Evolutionary conservation across 2,797 vertebrate genomes (phyloP).

Genomic region (Enteromius treurensis): DNA sequence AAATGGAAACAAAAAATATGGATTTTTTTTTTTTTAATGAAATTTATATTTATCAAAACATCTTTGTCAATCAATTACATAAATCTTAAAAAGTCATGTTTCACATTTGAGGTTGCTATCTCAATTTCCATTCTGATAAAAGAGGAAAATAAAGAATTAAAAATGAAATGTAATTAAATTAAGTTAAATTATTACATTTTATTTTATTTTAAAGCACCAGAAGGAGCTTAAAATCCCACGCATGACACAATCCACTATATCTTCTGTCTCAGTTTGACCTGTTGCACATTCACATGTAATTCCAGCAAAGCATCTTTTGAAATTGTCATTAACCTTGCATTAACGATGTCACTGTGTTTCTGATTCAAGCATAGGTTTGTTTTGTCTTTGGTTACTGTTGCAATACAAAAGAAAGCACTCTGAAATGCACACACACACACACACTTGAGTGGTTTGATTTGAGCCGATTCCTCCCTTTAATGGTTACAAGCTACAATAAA

Average conservation of each 20-base stretch:
- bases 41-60: not conserved
- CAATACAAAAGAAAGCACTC: constrained; percentile 15
- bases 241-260: not conserved
- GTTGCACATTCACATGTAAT: not conserved
- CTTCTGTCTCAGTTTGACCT: not conserved
- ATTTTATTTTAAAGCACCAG: not conserved
- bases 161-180: too few relatives aligned
- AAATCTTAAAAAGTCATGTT: not conserved
- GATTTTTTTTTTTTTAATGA: not conserved
- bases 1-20: not conserved
- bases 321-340: constrained; percentile 8
- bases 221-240: not conserved
- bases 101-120: not conserved
- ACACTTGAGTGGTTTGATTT: constrained; percentile 67
- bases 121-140: not conserved
- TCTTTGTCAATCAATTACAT: not conserved
- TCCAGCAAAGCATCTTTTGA: not conserved
- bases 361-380: not conserved
- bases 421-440: constrained; percentile 50
- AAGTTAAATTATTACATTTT: too few relatives aligned
- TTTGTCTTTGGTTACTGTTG: not conserved
- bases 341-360: not conserved
- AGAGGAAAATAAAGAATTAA: too few relatives aligned
- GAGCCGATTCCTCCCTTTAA: constrained; percentile 73
- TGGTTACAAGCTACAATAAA: constrained; percentile 77